Evolutionary conservation across 2,113 vertebrate genomes (phyloP).

Genomic region (Meriones unguiculatus): DNA sequence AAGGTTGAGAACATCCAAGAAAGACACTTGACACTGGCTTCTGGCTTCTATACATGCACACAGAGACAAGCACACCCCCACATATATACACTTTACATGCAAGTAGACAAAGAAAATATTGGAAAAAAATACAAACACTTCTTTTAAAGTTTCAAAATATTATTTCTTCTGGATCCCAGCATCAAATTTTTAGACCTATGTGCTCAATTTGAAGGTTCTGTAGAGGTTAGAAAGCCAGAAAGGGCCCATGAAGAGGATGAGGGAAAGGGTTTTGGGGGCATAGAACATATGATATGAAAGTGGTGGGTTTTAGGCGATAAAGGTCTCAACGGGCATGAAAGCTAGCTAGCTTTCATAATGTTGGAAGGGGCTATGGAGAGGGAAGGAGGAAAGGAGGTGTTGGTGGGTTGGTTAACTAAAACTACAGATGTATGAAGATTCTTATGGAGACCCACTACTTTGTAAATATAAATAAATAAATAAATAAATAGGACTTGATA

Average conservation of each 20-base stretch:
- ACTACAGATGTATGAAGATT: not conserved
- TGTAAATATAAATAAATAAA: not conserved
- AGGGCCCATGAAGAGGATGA: not conserved
- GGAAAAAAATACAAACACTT: constrained; percentile 46
- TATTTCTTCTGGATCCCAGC: not conserved
- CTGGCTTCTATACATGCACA: not conserved
- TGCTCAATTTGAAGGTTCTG: not conserved
- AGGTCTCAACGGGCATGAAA: not conserved
- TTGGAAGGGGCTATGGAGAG: not conserved
- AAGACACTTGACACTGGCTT: not conserved
- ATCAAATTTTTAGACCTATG: not conserved
- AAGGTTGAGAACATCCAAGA: not conserved
- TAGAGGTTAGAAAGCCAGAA: not conserved
- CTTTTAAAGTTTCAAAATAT: constrained; percentile 9
- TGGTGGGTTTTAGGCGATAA: not conserved
- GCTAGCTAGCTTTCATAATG: not conserved
- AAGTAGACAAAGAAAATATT: not conserved
- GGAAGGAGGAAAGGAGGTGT: not conserved
- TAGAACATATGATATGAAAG: not conserved
- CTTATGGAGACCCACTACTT: not conserved
- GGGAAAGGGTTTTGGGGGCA: not conserved
- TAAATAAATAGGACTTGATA: not conserved
- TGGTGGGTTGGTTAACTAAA: not conserved
- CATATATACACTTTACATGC: not conserved
- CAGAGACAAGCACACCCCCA: not conserved